Base-by-base conservation (phyloP, 2,113 vertebrate species). In the Pagrus major region DNA sequence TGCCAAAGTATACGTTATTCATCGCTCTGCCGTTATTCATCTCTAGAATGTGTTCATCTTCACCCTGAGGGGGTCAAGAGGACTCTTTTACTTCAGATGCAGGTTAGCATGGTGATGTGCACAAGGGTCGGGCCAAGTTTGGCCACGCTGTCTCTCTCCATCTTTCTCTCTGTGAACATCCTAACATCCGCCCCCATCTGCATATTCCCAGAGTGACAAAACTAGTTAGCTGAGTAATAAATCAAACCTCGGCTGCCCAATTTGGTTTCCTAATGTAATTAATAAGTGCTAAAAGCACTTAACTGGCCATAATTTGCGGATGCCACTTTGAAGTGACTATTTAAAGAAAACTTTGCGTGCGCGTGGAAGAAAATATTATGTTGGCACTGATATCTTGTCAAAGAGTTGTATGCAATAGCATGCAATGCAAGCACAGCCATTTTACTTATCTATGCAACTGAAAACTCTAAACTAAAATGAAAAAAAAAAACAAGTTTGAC, bases 191-290 rank as follows among this genome's bases (percentile, higher is more conserved):
- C 71, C 90, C 87, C 89, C 88, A 86, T 92, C 91, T 93, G 90
- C 92, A 92, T 88, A 91, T 93, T 93, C 93, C 94, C 85, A 84
- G 91, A 94, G 93, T 95, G 95, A 95, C 95, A 95, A 93, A 95
- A 95, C 92, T 92, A 93, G 92, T 95, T 95, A 95, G 92, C 87
- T 2, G 76, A 89, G 93, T 92, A 95, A 95, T 95, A 95, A 94
- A 95, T 95, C 95, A 95, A 93, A 94, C 78, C 89, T 89, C 63
- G 89, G 86, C 93, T 91, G 93, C 92, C 93, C 94, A 95, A 94
- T 95, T 95, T 95, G 85, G 83, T 85, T 92, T 89, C 91, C 92
- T 95, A 95, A 95, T 95, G 93, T 88, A 95, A 95, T 95, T 95
- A 95, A 95, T 95, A 95, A 90, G 89, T 91, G 93, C 93, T 95